These are phyloP conservation scores for Lepisosteus oculatus DNA, from an alignment of 2,113 vertebrate genomes.

Conservation along the genomic window DNA sequence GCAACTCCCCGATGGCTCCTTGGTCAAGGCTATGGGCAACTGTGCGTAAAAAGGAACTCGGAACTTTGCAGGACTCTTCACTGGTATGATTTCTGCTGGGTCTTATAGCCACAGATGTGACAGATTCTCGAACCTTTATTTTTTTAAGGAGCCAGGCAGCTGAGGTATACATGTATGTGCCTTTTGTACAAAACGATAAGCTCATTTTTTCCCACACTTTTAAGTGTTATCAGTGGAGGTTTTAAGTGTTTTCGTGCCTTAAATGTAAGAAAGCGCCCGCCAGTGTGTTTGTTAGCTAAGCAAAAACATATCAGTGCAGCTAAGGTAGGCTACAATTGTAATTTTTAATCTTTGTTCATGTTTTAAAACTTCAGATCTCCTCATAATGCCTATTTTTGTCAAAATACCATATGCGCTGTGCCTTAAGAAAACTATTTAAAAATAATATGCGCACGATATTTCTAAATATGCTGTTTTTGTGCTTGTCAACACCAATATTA, in stretches of 20 bases:
- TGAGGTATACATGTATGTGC: slow-evolving; percentile 51
- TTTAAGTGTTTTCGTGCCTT: slow-evolving; percentile 39
- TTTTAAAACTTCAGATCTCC: slow-evolving; percentile 26
- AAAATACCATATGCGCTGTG: slow-evolving; percentile 3
- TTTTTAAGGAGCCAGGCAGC: slow-evolving; percentile 50
- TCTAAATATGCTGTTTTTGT: slow-evolving; percentile 2
- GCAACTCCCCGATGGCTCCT: slow-evolving; percentile 89
- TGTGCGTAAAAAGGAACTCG: slow-evolving; percentile 63
- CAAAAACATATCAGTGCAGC: slow-evolving; percentile 54
- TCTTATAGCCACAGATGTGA: slow-evolving; percentile 29
- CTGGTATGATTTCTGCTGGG: slow-evolving; percentile 42
- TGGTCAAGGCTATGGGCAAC: slow-evolving; percentile 88
- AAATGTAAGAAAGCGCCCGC: slow-evolving; percentile 30
- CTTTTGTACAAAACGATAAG: slow-evolving; percentile 61
- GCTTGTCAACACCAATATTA: neutral
- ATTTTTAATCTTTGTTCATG: slow-evolving; percentile 27
- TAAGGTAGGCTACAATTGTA: slow-evolving; percentile 39
- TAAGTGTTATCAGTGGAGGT: slow-evolving; percentile 37
- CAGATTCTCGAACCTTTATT: slow-evolving; percentile 37
- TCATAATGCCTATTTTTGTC: slow-evolving; percentile 7
- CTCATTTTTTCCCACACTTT: slow-evolving; percentile 36
- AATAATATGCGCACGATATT: slow-evolving; percentile 26
- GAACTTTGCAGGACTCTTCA: slow-evolving; percentile 25
- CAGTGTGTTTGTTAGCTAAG: slow-evolving; percentile 35
- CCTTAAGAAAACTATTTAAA: slow-evolving; percentile 12